A percentile compares a stretch with the other conserved stretches of the same genome.
Conservation (phyloP, 2,113 vertebrate genomes). For the Sceloporus undulatus region DNA sequence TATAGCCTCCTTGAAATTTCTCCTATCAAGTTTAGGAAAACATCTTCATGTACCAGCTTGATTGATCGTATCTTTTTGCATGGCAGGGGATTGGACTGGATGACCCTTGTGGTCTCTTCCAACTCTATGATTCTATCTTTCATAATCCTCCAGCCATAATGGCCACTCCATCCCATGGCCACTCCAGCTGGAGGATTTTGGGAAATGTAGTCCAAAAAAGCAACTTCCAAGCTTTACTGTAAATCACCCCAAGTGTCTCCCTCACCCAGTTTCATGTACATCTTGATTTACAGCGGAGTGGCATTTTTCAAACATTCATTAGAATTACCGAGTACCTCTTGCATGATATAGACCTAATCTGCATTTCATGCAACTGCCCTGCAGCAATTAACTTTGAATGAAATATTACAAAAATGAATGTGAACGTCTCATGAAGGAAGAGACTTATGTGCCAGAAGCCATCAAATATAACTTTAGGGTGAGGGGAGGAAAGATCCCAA, state of each 20-base stretch:
- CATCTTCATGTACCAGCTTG: too few species aligned
- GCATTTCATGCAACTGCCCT: slow-evolving; percentile 30
- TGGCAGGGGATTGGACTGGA: too few species aligned
- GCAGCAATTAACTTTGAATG: slow-evolving; percentile 29
- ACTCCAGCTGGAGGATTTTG: neutral
- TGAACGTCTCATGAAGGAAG: slow-evolving; percentile 34
- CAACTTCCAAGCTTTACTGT: neutral
- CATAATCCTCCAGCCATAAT: too few species aligned
- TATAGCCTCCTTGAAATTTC: too few species aligned
- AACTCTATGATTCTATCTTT: too few species aligned
- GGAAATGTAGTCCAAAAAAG: neutral
- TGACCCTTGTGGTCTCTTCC: too few species aligned
- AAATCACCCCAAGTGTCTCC: neutral
- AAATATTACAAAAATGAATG: slow-evolving; percentile 20
- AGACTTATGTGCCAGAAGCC: slow-evolving; percentile 36
- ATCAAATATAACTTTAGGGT: slow-evolving; percentile 30
- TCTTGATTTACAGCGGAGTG: neutral
- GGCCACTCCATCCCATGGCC: too few species aligned
- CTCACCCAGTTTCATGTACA: neutral
- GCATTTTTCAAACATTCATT: neutral
- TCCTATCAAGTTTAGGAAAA: too few species aligned
- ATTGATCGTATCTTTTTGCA: too few species aligned
- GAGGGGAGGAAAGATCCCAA: slow-evolving; percentile 37
- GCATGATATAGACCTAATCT: slow-evolving; percentile 22
- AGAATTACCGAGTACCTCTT: slow-evolving; percentile 20